Conservation (phyloP, 2,888 invertebrate species). For the Phengaris alcon region DNA sequence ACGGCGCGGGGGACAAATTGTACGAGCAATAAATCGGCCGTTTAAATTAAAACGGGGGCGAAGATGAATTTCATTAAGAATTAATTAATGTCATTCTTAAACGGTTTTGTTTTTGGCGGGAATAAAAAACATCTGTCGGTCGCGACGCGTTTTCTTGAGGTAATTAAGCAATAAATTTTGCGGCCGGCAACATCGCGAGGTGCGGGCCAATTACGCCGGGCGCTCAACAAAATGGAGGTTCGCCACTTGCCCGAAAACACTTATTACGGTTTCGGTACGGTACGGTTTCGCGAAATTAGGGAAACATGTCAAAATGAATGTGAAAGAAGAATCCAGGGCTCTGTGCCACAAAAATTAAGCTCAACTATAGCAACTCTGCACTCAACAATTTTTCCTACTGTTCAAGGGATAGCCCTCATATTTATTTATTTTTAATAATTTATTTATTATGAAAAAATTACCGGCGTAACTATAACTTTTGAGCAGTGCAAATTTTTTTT, state of each 20-base stretch:
- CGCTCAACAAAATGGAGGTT: conserved; percentile 75
- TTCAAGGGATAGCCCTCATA: no score
- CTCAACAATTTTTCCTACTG: no score
- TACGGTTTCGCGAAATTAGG: background rate
- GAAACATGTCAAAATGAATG: background rate
- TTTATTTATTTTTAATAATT: no score
- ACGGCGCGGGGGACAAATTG: conserved; percentile 67
- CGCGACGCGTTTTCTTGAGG: conserved; percentile 76
- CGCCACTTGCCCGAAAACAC: conserved; percentile 49
- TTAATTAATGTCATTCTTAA: conserved; percentile 80
- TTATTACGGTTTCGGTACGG: conserved; percentile 40
- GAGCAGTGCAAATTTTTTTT: no score
- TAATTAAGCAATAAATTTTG: conserved; percentile 81
- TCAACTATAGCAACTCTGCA: no score
- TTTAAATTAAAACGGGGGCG: conserved; percentile 78
- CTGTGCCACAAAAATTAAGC: no score
- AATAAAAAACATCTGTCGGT: conserved; percentile 78
- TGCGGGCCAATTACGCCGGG: conserved; percentile 71
- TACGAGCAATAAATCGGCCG: conserved; percentile 74
- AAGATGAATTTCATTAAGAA: conserved; percentile 80
- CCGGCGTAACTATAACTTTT: no score
- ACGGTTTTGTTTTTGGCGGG: conserved; percentile 75
- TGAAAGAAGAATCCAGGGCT: background rate
- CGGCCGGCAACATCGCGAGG: conserved; percentile 72
- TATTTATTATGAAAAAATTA: no score